These are phyloP conservation scores for Buphagus erythrorhynchus DNA, from an alignment of 2,797 vertebrate genomes.

Conservation along the genomic window DNA sequence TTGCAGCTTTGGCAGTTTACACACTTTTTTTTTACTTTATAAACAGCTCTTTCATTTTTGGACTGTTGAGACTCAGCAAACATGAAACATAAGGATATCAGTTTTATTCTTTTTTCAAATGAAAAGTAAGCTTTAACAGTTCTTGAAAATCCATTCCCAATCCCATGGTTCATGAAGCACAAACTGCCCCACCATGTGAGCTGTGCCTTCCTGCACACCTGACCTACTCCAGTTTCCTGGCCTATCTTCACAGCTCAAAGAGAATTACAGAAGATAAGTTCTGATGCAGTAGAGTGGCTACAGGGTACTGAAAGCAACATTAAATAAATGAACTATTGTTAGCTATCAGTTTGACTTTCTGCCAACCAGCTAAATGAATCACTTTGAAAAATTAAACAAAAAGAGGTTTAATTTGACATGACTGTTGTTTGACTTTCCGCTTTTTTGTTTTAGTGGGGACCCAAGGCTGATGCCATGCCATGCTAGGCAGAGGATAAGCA, in stretches of 20 bases:
- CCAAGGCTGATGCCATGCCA: not conserved
- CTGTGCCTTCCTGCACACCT: conserved; percentile 3
- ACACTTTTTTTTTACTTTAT: not conserved
- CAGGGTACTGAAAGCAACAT: conserved; percentile 28
- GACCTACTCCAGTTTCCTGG: conserved; percentile 40
- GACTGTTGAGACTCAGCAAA: not conserved
- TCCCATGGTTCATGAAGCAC: not conserved
- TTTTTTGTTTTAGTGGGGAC: conserved; percentile 38
- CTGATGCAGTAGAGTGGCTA: conserved; percentile 29
- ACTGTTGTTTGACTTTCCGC: conserved; percentile 60
- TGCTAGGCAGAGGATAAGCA: not conserved
- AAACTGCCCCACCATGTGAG: not conserved
- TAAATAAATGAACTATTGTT: conserved; percentile 64
- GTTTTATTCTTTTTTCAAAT: not conserved
- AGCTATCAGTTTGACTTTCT: conserved; percentile 46
- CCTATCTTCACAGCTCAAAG: conserved; percentile 50
- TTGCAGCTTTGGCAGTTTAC: not conserved
- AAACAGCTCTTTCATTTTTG: not conserved
- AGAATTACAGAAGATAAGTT: conserved; percentile 59
- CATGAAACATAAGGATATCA: not conserved
- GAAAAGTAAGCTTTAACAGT: not conserved
- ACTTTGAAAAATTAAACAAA: conserved; percentile 63
- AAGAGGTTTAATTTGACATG: conserved; percentile 63
- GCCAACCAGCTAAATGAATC: conserved; percentile 56
- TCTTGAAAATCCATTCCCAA: not conserved